Base-by-base conservation (phyloP, 2,113 vertebrate genomes). In the Pavo muticus region DNA sequence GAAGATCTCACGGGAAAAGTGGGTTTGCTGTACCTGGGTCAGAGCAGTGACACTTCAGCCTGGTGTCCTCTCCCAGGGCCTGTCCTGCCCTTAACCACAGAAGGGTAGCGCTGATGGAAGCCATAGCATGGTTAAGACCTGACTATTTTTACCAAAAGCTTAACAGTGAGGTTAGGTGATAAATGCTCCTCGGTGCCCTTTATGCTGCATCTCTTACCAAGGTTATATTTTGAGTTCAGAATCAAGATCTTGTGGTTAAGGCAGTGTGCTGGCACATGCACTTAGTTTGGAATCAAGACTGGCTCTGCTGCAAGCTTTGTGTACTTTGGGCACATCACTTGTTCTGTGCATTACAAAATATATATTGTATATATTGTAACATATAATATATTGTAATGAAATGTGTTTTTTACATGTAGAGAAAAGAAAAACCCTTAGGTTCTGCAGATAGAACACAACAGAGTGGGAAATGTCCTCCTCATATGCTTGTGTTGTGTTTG, bases 1-100 rank as follows among this genome's bases (percentile, higher is more conserved):
- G 47, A 63, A 81, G 61, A 80, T 79, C 85, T 95, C 85, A 37
- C 17, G 73, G 80, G 94, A 94, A 90, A 93, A 57, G 40, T 57
- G 65, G 72, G 88, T 84, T 72, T 93, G 61, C 65, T 95, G 69
- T 60, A 86, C 85, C 76, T 78, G 44, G 42, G 68, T 88, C 69
- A 71, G 57, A 74, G 42, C 56, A 47, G 59, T 60, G 88, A 69
- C 82, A 70, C 57, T 71, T 63, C 23, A 39, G 39, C 9, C 39
- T 47, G 15, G 8, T 80, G 35, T 88, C 65, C 56, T 78, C 20
- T 86, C 61, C 72, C 72, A 44, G 35, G 52, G 68, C 14, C 35
- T 75, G 83, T 72, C 84, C 87, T 79, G 39, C 61, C 29, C 37
- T 64, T 90, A 47, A 57, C 19, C 19, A 42, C 30, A 37, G 84